Conservation (phyloP, 2,113 vertebrate species). For the Leucosticte australis region DNA sequence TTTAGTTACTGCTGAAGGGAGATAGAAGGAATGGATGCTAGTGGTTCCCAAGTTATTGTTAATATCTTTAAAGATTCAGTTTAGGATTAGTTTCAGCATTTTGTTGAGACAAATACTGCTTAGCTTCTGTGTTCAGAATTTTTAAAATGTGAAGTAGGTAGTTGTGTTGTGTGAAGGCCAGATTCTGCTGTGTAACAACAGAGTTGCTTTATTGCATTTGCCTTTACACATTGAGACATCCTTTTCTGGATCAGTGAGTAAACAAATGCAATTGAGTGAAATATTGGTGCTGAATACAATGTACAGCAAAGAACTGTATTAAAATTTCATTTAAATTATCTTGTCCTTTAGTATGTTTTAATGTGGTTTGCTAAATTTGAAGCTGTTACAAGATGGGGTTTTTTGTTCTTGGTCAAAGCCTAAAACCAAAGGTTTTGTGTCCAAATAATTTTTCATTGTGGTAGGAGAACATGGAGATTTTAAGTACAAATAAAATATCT, state of each 20-base stretch:
- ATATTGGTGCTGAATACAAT: neutral
- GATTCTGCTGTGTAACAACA: neutral
- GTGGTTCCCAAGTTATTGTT: neutral
- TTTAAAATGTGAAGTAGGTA: neutral
- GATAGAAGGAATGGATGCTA: neutral
- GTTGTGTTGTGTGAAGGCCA: neutral
- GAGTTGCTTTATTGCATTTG: neutral
- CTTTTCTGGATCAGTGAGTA: neutral
- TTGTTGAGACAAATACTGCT: neutral
- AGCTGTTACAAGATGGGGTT: neutral
- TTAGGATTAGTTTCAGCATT: neutral
- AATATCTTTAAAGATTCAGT: neutral
- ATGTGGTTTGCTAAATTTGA: neutral
- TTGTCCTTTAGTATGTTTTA: neutral
- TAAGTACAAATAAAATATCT: neutral
- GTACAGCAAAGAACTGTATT: neutral
- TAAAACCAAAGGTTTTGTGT: neutral
- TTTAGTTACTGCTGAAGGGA: neutral
- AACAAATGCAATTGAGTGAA: neutral
- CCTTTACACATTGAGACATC: neutral
- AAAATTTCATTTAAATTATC: neutral
- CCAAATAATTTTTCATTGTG: neutral
- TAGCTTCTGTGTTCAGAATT: neutral
- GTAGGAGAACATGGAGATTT: neutral
- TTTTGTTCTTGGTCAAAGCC: neutral